Conservation (phyloP, 2,113 vertebrate species). For the Laticauda laticaudata region DNA sequence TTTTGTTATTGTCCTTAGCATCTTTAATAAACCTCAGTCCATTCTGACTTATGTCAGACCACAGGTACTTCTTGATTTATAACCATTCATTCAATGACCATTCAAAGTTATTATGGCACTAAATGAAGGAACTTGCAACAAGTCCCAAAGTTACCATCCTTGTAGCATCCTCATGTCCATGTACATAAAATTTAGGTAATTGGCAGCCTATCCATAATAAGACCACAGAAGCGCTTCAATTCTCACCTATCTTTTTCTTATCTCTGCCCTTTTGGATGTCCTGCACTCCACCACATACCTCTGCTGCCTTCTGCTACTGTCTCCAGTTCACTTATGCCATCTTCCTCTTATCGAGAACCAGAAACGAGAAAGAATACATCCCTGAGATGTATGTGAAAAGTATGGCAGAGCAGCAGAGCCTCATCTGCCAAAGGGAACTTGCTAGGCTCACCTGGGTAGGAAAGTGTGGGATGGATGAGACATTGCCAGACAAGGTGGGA, state of each 20-base stretch:
- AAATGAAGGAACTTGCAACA: background rate
- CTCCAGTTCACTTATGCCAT: background rate
- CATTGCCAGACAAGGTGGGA: background rate
- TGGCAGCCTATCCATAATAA: background rate
- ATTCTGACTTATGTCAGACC: background rate
- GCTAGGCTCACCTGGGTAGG: background rate
- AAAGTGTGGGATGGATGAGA: background rate
- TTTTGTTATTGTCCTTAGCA: background rate
- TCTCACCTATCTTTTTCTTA: background rate
- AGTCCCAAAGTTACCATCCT: background rate
- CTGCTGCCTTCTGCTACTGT: background rate
- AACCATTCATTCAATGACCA: background rate
- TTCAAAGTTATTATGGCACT: background rate
- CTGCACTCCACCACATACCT: background rate
- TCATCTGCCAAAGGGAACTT: background rate
- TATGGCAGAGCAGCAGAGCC: background rate
- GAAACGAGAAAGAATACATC: background rate
- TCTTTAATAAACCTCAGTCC: background rate
- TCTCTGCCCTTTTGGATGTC: background rate
- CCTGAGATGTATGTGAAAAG: background rate
- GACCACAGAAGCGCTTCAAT: background rate
- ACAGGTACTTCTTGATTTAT: background rate
- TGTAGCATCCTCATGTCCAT: background rate
- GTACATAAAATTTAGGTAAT: background rate
- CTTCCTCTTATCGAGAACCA: background rate